Evolutionary conservation across 2,113 vertebrate species (phyloP), one percentile per base, ranked within the genome.

Genomic region (Embiotoca jacksoni): DNA sequence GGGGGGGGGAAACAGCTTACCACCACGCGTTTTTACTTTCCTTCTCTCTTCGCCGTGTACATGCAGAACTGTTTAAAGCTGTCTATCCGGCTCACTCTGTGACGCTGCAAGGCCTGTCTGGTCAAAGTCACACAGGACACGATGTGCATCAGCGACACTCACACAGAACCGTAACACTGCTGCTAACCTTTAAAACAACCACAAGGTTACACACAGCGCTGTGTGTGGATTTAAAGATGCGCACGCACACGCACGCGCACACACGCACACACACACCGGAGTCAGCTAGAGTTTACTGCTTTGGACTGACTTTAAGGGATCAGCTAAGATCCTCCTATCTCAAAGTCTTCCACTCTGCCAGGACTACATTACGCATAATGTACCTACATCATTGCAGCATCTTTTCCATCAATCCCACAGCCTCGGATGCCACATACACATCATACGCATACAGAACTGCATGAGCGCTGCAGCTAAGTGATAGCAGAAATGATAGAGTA

Each of bases 401-500:
- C 69, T 58, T 37, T 46, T 72, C 41, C 15, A 35, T 32, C 57
- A 47, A 10, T 23, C 63, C 47, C 55, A 5, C 37, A 60, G 35
- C 31, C 56, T 58, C 66, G 54, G 15, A 62, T 41, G 33, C 58
- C 61, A 37, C 62, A 75, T 36, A 36, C 41, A 41, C 77, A 66
- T 57, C 69, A 59, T 37, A 52, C 44, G 64, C 68, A 56, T 36
- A 59, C 30, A 4, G 39, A 8, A 50, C 78, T 39, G 49, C 56
- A 65, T 30, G n/a, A 83, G 58, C 36, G 36, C 70, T 2, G 54
- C 75, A 44, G 80, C 41, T 76, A 84, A 84, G 89, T 76, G 67
- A 91, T 87, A 86, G 79, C 81, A 79, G 77, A 54, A 82, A 89
- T 89, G 84, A 92, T 88, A 80, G 88, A 92, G 81, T 86, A 74